Evolutionary conservation across 1,140 invertebrate species (phyloP).

Genomic region (Lysiphlebus fabarum): DNA sequence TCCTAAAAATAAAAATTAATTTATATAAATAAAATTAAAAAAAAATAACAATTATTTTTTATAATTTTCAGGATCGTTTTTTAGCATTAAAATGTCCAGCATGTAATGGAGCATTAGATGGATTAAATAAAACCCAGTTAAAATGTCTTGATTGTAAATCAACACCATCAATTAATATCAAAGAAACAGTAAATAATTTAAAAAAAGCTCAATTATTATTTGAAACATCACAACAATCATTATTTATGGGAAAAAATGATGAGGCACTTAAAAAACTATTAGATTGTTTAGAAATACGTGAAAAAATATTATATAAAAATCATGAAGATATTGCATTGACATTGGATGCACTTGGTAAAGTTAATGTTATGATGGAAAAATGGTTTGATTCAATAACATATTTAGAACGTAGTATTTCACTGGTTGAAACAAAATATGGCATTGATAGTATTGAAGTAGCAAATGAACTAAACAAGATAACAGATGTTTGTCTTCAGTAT

Average conservation of each 20-base stretch:
- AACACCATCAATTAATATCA: slow-evolving; percentile 21
- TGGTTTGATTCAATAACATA: slow-evolving; percentile 50
- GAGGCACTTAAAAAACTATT: slow-evolving; percentile 40
- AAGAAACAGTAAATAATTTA: slow-evolving; percentile 34
- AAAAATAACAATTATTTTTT: neutral
- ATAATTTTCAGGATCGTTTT: slow-evolving; percentile 46
- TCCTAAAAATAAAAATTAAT: neutral
- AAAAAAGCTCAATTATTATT: slow-evolving; percentile 50
- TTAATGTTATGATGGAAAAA: slow-evolving; percentile 49
- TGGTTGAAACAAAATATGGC: slow-evolving; percentile 57
- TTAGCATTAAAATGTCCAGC: slow-evolving; percentile 42
- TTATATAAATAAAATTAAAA: neutral
- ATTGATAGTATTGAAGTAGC: slow-evolving; percentile 58
- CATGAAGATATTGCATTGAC: slow-evolving; percentile 52
- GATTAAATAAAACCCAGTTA: slow-evolving; percentile 22
- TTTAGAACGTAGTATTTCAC: slow-evolving; percentile 50
- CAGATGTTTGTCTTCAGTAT: slow-evolving; percentile 44
- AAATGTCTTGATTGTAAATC: slow-evolving; percentile 41
- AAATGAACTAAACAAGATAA: slow-evolving; percentile 57
- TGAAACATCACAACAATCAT: slow-evolving; percentile 26
- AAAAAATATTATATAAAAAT: slow-evolving; percentile 52
- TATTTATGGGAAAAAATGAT: slow-evolving; percentile 28
- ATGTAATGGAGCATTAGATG: slow-evolving; percentile 41
- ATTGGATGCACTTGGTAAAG: slow-evolving; percentile 56
- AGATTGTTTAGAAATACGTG: slow-evolving; percentile 48